phyloP scores from a whole-genome alignment of 2,113 vertebrate species.

The Peucedramus taeniatus region DNA sequence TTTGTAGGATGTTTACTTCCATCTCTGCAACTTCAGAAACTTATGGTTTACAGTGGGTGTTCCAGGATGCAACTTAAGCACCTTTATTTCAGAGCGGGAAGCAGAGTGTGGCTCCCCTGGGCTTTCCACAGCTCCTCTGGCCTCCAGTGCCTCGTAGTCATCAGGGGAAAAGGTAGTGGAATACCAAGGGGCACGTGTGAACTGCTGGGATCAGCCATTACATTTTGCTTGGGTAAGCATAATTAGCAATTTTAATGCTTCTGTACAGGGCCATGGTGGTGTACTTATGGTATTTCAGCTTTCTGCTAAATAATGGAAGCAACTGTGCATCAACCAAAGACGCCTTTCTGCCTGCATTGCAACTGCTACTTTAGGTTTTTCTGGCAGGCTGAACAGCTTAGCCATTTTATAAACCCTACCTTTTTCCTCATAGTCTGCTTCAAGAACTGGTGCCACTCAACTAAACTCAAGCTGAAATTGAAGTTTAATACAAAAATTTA shows the following conservation, averaged over 20 bases:
- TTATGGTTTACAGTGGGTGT: neutral
- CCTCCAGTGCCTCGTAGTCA: neutral
- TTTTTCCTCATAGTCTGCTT: constrained; percentile 13
- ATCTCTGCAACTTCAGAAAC: neutral
- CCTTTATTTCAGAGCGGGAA: neutral
- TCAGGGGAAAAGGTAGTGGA: neutral
- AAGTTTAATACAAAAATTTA: neutral
- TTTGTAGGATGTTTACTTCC: neutral
- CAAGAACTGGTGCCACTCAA: neutral
- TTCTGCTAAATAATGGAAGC: neutral
- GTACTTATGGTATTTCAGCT: neutral
- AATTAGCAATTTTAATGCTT: neutral
- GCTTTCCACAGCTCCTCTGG: neutral
- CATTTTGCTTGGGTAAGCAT: neutral
- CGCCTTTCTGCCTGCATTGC: constrained; percentile 25
- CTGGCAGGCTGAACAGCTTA: neutral
- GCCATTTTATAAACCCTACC: neutral
- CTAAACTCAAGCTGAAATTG: neutral
- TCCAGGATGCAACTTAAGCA: neutral
- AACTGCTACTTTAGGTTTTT: neutral
- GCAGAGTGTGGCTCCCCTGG: neutral
- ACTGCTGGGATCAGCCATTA: neutral
- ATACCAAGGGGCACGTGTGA: neutral
- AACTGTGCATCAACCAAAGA: constrained; percentile 63
- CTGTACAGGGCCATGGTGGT: neutral